Percentiles rank a stretch among this genome's conserved stretches.
phyloP scores from a whole-genome alignment of 2,888 invertebrate species.

The Priocnemis perturbator region DNA sequence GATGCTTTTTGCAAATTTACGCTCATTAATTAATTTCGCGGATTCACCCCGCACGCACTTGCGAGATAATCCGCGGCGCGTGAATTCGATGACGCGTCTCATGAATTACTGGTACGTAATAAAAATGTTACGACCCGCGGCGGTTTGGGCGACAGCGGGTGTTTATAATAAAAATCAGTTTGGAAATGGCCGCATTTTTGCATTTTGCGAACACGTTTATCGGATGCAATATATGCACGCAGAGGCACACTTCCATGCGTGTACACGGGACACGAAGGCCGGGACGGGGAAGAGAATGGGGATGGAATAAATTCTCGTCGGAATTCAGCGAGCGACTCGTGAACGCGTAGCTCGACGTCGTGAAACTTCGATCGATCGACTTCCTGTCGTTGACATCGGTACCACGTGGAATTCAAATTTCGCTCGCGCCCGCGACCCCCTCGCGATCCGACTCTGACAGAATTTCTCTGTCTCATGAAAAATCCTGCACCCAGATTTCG shows the following conservation, averaged over 20 bases:
- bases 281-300: slow-evolving; percentile 16
- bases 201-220: no score
- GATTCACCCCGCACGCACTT: no score
- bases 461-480: slow-evolving; percentile 28
- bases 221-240: no score
- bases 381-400: slow-evolving; percentile 31
- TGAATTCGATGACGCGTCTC: no score
- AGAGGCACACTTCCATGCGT: slow-evolving; percentile 1
- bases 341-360: slow-evolving; percentile 5
- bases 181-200: no score
- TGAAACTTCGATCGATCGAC: slow-evolving; percentile 36
- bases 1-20: no score
- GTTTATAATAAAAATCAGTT: no score
- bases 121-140: no score
- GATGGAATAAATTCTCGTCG: slow-evolving; percentile 27
- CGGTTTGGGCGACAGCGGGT: no score
- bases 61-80: no score
- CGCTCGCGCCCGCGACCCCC: slow-evolving; percentile 25
- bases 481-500: slow-evolving; percentile 14
- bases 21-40: no score
- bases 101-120: no score
- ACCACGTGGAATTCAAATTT: slow-evolving; percentile 32
- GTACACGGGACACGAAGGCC: slow-evolving; percentile 6
- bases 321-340: slow-evolving; percentile 22
- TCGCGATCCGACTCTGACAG: slow-evolving; percentile 11